phyloP scores from a whole-genome alignment of 1,140 invertebrate species.

The Temnothorax longispinosus region DNA sequence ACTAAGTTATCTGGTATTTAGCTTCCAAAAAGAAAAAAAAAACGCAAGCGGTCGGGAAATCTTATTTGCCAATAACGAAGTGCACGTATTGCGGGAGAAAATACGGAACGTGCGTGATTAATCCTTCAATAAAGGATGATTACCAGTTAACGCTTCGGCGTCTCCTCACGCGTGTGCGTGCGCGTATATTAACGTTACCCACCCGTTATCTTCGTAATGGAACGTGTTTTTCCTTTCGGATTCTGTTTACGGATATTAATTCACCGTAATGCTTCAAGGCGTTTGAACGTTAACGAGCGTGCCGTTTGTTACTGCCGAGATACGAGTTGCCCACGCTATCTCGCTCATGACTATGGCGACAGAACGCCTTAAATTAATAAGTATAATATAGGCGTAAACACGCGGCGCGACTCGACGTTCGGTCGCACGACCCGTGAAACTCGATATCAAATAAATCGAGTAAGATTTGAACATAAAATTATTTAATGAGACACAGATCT shows the following conservation, averaged over 20 bases:
- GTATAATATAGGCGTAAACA: too few species aligned
- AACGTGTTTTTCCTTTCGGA: constrained; percentile 30
- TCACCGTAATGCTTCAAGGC: constrained; percentile 53
- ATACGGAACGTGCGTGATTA: neutral
- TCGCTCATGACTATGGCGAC: neutral
- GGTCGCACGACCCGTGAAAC: neutral
- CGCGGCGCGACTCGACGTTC: neutral
- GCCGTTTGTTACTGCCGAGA: constrained; percentile 41
- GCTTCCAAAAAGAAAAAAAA: neutral
- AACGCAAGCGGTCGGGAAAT: neutral
- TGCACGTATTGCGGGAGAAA: neutral
- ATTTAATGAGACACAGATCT: constrained; percentile 10
- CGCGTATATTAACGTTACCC: neutral
- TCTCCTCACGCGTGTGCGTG: neutral
- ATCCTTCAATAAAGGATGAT: constrained; percentile 11
- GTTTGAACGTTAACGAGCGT: constrained; percentile 46
- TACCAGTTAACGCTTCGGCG: neutral
- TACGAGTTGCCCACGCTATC: constrained; percentile 6
- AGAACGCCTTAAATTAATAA: constrained; percentile 12
- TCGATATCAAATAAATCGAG: neutral
- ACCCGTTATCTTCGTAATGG: constrained; percentile 38
- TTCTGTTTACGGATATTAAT: constrained; percentile 52
- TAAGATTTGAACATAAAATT: constrained; percentile 33
- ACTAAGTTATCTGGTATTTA: neutral
- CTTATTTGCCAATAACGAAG: neutral